These are phyloP conservation scores for Notarius quadriscutis DNA, from an alignment of 2,113 vertebrate genomes.

Conservation along the genomic window DNA sequence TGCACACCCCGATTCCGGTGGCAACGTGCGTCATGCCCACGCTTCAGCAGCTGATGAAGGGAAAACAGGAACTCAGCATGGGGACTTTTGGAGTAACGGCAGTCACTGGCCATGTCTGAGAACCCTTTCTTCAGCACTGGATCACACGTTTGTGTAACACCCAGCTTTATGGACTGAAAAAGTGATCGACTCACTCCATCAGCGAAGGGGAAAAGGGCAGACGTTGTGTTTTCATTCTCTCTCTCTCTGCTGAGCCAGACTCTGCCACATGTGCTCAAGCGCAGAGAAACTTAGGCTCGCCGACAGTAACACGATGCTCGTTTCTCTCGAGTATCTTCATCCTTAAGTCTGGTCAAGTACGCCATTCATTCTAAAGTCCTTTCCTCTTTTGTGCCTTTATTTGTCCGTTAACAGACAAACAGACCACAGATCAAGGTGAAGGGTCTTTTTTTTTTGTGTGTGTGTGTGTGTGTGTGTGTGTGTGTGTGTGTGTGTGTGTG, in stretches of 20 bases:
- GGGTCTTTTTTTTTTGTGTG: conserved; percentile 20
- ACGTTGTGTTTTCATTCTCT: not conserved
- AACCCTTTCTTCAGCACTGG: not conserved
- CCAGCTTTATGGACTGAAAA: not conserved
- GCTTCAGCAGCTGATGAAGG: conserved; percentile 92
- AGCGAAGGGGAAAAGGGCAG: not conserved
- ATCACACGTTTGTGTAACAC: not conserved
- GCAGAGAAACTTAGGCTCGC: conserved; percentile 48
- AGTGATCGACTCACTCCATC: not conserved
- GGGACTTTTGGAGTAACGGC: conserved; percentile 87
- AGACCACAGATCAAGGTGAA: conserved; percentile 33
- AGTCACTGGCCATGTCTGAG: conserved; percentile 87
- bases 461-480: not conserved
- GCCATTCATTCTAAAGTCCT: conserved; percentile 69
- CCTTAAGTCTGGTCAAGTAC: conserved; percentile 1
- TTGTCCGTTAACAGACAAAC: conserved; percentile 74
- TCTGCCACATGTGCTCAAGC: conserved; percentile 49
- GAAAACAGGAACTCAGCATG: conserved; percentile 88
- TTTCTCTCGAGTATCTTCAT: conserved; percentile 28
- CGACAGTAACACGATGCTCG: conserved; percentile 46
- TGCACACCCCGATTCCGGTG: conserved; percentile 68
- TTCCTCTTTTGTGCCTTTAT: conserved; percentile 97
- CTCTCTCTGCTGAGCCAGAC: conserved; percentile 50
- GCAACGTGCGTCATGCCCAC: conserved; percentile 83
- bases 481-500: not conserved